Base-by-base conservation (phyloP, 2,888 invertebrate species). In the Sesia apiformis region DNA sequence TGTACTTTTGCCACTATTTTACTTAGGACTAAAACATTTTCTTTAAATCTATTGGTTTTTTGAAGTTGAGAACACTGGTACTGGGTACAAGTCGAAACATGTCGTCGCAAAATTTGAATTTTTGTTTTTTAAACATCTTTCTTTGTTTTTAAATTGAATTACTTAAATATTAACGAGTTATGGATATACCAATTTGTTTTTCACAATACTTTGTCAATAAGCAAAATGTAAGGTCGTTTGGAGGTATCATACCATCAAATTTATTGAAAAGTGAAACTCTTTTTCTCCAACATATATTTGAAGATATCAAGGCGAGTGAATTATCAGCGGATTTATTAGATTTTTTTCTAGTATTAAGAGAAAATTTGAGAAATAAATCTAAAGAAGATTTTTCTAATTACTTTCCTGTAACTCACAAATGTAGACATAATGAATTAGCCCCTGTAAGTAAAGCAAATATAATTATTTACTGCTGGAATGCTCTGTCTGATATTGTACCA, bases 191-290 rank as follows among this genome's bases (percentile, higher is more conserved):
- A 0, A 56, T 81, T 55, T 84, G 84, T 65, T 66, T 82, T 57
- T 77, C 86, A 3, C 74, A 81, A 58, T 69, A 76, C 61, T 88
- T 88, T 62, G 70, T 75, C 4, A 84, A 86, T 64, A 89, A 87
- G 66, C 81, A 84, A 67, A 84, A 87, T 65, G 67, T 84, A 46
- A 70, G 89, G 55, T 84, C 85, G 3, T 80, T 72, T 59, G 65
- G 63, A 54, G 84, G 83, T 64, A 62, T 84, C 60, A 49, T 83
- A 38, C 76, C 78, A 63, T 57, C 62, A 39, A 73, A 70, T 56
- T 60, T 72, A 58, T 58, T 79, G n/a, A 79, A 72, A 61, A 63
- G 65, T 52, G 64, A 65, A 53, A 67, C 69, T 42, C 49, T 59
- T 4, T 76, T 77, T 55, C 57, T 63, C 38, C 63, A 60, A 52